Conservation (phyloP, 2,113 vertebrate species). For the Alosa alosa region DNA sequence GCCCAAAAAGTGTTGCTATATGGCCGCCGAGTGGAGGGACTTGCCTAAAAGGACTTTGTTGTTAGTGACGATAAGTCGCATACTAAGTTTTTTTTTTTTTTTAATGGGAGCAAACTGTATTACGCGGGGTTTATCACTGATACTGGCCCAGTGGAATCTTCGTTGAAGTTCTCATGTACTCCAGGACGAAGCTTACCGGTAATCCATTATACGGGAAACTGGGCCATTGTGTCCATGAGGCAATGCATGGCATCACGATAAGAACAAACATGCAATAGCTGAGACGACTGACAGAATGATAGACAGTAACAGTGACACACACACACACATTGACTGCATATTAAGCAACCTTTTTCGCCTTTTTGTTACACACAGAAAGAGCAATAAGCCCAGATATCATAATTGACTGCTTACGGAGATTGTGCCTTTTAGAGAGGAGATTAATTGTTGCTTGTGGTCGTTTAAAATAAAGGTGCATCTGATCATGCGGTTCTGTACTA, state of each 20-base stretch:
- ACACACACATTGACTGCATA: background rate
- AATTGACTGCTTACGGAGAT: background rate
- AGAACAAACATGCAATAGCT: background rate
- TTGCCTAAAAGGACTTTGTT: background rate
- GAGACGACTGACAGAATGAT: too few relatives aligned
- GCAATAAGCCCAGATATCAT: background rate
- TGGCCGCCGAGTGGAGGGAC: too few relatives aligned
- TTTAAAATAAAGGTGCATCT: background rate
- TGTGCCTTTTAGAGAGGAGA: background rate
- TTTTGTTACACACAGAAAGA: background rate
- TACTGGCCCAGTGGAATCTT: background rate
- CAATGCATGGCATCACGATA: background rate
- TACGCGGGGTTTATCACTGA: background rate
- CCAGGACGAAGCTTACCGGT: too few relatives aligned
- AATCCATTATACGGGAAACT: too few relatives aligned
- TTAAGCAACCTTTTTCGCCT: background rate
- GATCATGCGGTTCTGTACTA: background rate
- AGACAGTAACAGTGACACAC: background rate
- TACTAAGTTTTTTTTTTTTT: too few relatives aligned
- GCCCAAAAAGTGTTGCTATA: too few relatives aligned
- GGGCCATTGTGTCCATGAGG: too few relatives aligned
- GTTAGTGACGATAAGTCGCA: background rate
- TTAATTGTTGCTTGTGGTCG: background rate
- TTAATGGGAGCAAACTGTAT: background rate
- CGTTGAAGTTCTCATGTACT: too few relatives aligned